A percentile compares a stretch with the other conserved stretches of the same genome.
phyloP scores from a whole-genome alignment of 2,888 invertebrate species.

The Platycnemis pennipes region DNA sequence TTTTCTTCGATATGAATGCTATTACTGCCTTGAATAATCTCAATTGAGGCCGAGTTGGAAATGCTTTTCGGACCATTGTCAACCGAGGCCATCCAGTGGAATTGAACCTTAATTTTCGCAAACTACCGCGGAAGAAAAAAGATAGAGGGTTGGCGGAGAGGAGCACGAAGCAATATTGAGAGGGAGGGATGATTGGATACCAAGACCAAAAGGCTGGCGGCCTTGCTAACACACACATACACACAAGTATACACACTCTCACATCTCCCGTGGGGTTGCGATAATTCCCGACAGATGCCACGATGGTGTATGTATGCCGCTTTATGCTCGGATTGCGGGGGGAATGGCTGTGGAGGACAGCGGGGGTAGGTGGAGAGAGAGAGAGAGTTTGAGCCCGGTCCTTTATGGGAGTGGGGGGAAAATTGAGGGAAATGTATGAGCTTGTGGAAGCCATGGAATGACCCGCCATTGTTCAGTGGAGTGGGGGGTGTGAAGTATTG shows the following conservation, averaged over 20 bases:
- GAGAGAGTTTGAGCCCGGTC: neutral
- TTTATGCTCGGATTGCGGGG: constrained; percentile 4
- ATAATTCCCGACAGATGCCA: constrained; percentile 53
- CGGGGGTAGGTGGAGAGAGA: neutral
- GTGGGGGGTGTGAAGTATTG: neutral
- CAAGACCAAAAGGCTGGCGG: neutral
- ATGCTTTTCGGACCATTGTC: neutral
- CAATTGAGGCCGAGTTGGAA: neutral
- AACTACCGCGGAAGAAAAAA: neutral
- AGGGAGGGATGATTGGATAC: neutral
- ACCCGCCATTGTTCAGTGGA: neutral
- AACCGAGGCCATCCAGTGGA: neutral
- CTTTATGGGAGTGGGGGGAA: neutral
- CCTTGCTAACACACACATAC: neutral
- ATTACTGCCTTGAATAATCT: neutral
- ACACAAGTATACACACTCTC: neutral
- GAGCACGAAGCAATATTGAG: neutral
- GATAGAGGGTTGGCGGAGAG: neutral
- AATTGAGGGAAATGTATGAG: neutral
- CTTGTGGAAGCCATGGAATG: constrained; percentile 16
- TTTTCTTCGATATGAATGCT: neutral
- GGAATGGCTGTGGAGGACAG: neutral
- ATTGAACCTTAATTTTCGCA: neutral
- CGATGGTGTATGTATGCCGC: constrained; percentile 46
- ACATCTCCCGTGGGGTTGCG: constrained; percentile 53